phyloP scores from a whole-genome alignment of 2,888 invertebrate species.

The Priocnemis perturbator region DNA sequence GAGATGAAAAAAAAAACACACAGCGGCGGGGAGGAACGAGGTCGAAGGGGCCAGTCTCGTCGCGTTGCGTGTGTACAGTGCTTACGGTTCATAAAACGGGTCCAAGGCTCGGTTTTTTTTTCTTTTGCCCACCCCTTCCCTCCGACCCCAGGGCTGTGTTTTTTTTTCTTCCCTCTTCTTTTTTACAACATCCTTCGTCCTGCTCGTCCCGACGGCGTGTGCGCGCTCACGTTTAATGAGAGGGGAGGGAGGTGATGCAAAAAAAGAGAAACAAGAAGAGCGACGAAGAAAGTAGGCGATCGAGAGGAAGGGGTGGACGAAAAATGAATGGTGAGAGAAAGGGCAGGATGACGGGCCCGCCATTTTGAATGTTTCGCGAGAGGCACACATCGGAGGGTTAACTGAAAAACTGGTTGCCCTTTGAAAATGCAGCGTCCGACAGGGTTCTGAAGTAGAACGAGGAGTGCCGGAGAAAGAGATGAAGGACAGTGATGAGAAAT shows the following conservation, averaged over 20 bases:
- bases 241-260: constrained; percentile 34
- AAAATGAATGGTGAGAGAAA: neutral
- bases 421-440: neutral
- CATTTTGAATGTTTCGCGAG: constrained; percentile 63
- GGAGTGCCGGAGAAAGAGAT: too few species aligned
- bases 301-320: neutral
- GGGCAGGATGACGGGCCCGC: constrained; percentile 27
- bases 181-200: constrained; percentile 31
- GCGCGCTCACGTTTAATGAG: constrained; percentile 15
- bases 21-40: constrained; percentile 33
- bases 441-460: too few species aligned
- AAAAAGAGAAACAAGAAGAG: neutral
- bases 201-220: constrained; percentile 25
- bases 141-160: too few species aligned
- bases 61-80: neutral
- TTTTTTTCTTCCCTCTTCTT: neutral
- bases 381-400: constrained; percentile 4
- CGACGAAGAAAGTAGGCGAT: neutral
- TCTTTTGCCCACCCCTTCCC: constrained; percentile 11
- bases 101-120: constrained; percentile 37
- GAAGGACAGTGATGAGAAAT: neutral
- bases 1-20: neutral
- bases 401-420: too few species aligned
- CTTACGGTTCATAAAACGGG: constrained; percentile 25
- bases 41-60: constrained; percentile 33